phyloP scores from a whole-genome alignment of 2,113 vertebrate species.

The Tachycineta bicolor region DNA sequence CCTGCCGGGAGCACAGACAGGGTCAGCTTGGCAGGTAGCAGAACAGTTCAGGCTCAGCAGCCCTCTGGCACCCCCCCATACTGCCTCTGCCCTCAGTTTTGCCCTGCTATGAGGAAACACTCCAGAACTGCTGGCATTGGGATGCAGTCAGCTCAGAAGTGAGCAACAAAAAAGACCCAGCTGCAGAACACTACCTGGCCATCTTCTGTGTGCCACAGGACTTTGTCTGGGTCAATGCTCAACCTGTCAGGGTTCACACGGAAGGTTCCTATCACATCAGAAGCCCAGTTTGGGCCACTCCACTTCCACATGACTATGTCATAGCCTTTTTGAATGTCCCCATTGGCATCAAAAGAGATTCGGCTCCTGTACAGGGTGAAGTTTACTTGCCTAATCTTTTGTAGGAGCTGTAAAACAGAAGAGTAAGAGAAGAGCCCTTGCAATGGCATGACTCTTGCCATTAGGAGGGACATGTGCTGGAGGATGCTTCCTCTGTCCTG shows the following conservation, averaged over 20 bases:
- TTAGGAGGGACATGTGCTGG: not conserved
- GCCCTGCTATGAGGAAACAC: not conserved
- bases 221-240: slow-evolving; percentile 61
- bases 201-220: slow-evolving; percentile 73
- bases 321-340: slow-evolving; percentile 73
- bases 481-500: not conserved
- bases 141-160: too few species aligned
- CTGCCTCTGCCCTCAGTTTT: not conserved
- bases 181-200: slow-evolving; percentile 31
- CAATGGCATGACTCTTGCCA: not conserved
- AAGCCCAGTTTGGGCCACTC: not conserved
- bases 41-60: not conserved
- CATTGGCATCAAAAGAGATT: slow-evolving; percentile 75
- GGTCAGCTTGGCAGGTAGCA: not conserved
- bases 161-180: not conserved
- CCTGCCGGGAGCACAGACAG: not conserved
- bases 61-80: not conserved
- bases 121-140: accelerated
- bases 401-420: slow-evolving; percentile 65
- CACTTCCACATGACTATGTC: slow-evolving; percentile 80
- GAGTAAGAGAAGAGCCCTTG: not conserved
- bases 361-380: slow-evolving; percentile 76
- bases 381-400: slow-evolving; percentile 73
- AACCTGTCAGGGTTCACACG: slow-evolving; percentile 49
- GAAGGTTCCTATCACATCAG: slow-evolving; percentile 73